A percentile compares a stretch with the other conserved stretches of the same genome.
These are phyloP conservation scores for Pao palembangensis DNA, from an alignment of 2,113 vertebrate genomes.

Conservation along the genomic window DNA sequence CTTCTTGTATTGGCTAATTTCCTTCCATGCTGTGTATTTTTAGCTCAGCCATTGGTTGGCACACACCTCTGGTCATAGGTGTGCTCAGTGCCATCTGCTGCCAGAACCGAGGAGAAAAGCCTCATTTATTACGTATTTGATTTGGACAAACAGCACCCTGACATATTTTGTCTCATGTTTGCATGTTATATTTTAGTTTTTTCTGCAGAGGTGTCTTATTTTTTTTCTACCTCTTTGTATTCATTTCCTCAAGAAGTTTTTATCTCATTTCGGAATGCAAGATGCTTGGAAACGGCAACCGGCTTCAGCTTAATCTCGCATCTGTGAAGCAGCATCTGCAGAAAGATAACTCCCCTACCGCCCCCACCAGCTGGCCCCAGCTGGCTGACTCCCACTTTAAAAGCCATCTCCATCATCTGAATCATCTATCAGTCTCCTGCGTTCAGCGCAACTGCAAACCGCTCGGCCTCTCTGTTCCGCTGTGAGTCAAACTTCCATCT, in stretches of 20 bases:
- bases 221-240: constrained; percentile 19
- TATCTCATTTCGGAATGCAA: background rate
- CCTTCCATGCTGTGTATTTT: background rate
- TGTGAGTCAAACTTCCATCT: constrained; percentile 51
- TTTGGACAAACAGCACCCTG: constrained; percentile 15
- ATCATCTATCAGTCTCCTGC: constrained; percentile 45
- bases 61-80: constrained; percentile 32
- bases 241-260: constrained; percentile 11
- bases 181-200: constrained; percentile 27
- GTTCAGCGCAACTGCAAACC: constrained; percentile 48
- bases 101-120: background rate
- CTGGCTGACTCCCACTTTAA: constrained; percentile 29
- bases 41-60: constrained; percentile 39
- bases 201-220: constrained; percentile 1
- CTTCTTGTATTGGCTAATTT: constrained; percentile 22
- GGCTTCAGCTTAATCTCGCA: constrained; percentile 44
- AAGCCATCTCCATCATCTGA: constrained; percentile 33
- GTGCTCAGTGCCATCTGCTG: background rate
- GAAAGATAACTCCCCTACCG: constrained; percentile 17
- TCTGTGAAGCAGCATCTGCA: constrained; percentile 19
- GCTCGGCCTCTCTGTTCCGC: constrained; percentile 45
- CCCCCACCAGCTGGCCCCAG: constrained; percentile 11
- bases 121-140: constrained; percentile 6
- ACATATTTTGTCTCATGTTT: background rate
- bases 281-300: background rate